Evolutionary conservation across 2,797 vertebrate genomes (phyloP), one percentile per base, ranked within the genome.

Genomic region (Chelon labrosus): DNA sequence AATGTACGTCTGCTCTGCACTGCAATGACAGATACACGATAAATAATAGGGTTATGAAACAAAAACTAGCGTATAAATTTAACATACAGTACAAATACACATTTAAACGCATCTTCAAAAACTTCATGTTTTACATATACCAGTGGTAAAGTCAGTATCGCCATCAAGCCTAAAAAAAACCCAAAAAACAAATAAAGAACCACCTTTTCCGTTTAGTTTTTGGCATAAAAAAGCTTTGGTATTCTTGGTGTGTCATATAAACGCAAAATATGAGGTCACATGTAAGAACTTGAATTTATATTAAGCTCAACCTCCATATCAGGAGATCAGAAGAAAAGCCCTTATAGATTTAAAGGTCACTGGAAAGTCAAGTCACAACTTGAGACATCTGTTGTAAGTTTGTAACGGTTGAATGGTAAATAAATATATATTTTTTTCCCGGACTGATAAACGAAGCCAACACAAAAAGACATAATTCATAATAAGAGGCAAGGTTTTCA

Each of bases 281-380:
- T 44, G 5, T 44, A 16, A 44, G 17, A 44, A 44, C 14, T 2
- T 17, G 13, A 16, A 44, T 44, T 44, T 44, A 44, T 44, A 44
- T 14, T 44, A 44, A 44, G 42, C 14, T 44, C 42, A 44, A 14
- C 14, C 14, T 44, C 6, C 17, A 7, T 44, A 44, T 17, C 42
- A 44, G 42, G 42, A 44, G 42, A 44, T 42, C 14, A 42, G 8
- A 42, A 20, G 17, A n/a, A 66, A 49, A 22, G 7, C 3, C 8
- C 1, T 25, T 1, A 57, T 19, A 65, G 17, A 53, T 61, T 13
- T 65, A 71, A 69, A 75, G 70, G 78, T 47, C 42, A 44, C 12
- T 17, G 42, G 42, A 44, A 44, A 44, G 42, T 44, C 42, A 44
- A 16, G 7, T 14, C 42, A 44, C 2, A 17, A 44, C 14, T 44